Base-by-base conservation (phyloP, 2,797 vertebrate species). In the Gobionotothen gibberifrons region DNA sequence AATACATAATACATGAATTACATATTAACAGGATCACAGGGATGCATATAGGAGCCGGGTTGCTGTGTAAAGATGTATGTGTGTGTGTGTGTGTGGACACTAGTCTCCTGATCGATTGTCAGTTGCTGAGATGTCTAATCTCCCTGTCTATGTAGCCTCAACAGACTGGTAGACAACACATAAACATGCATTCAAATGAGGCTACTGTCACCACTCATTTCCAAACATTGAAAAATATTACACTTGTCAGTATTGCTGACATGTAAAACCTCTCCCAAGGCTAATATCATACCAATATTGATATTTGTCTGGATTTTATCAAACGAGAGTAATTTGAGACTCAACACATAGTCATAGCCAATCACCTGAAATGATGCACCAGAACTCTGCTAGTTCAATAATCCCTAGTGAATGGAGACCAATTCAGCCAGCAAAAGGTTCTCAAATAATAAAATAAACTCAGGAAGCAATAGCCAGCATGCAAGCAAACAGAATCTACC, bases 41-140 rank as follows among this genome's bases (percentile, higher is more conserved):
- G 32, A 36, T 36, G 8, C 32, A 36, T 36, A 36, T 36, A 36
- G 32, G 32, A 7, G 32, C 32, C 8, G 32, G 8, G 8, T 7
- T 36, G 8, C 8, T 6, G 32, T 36, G 32, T 36, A 36, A 36
- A 36, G 32, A 36, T 48, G 4, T 60, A 3, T 21, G 15, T n/a
- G 11, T 17, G 17, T 54, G 36, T 54, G 36, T 22, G 21, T 22
- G 21, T 26, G 22, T 26, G 26, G 22, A 76, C 51, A 15, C 14
- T 39, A 32, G 52, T 79, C 78, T 63, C 75, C 13, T 70, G 62
- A 69, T 67, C 62, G 22, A 44, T 48, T 69, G 64, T 66, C 63
- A 72, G 61, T 69, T 9, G 51, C 67, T 55, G 6, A 82, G 72
- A 79, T 85, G 70, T 85, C 81, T 74, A 62, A 75, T 80, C 51